A percentile compares a stretch with the other conserved stretches of the same genome.
Evolutionary conservation across 2,888 invertebrate species (phyloP).

Genomic region (Agonum fuliginosum): DNA sequence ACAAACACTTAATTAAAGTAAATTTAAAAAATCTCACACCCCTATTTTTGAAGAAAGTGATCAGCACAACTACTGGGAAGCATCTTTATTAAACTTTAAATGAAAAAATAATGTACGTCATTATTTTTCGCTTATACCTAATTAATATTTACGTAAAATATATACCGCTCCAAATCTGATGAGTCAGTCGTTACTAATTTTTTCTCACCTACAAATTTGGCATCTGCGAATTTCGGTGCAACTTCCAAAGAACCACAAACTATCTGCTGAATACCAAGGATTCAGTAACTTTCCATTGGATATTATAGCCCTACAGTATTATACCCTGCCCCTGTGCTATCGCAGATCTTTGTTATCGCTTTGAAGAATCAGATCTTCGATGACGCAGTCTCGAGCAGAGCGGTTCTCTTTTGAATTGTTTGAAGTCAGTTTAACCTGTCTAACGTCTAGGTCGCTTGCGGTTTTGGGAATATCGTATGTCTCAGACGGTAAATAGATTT

Average conservation of each 20-base stretch:
- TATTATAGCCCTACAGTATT: neutral
- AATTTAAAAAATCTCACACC: no score
- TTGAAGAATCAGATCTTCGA: neutral
- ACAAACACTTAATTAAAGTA: no score
- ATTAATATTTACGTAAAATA: no score
- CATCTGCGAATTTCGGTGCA: conserved; percentile 48
- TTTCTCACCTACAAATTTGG: neutral
- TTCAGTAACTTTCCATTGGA: neutral
- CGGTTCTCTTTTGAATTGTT: conserved; percentile 10
- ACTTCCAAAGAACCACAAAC: conserved; percentile 32
- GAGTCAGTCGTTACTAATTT: neutral
- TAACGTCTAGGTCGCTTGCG: conserved; percentile 13
- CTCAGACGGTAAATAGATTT: conserved; percentile 2
- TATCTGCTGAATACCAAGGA: neutral
- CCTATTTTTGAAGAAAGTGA: no score
- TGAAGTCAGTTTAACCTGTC: conserved; percentile 27
- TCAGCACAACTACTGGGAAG: no score
- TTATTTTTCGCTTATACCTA: no score
- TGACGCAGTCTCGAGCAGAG: conserved; percentile 1
- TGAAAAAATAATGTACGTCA: no score
- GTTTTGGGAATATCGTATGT: conserved; percentile 5
- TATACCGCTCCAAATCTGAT: neutral
- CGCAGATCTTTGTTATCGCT: neutral
- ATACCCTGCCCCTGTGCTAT: neutral
- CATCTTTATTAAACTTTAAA: no score